Evolutionary conservation across 2,797 vertebrate genomes (phyloP).

Genomic region (Myripristis murdjan): DNA sequence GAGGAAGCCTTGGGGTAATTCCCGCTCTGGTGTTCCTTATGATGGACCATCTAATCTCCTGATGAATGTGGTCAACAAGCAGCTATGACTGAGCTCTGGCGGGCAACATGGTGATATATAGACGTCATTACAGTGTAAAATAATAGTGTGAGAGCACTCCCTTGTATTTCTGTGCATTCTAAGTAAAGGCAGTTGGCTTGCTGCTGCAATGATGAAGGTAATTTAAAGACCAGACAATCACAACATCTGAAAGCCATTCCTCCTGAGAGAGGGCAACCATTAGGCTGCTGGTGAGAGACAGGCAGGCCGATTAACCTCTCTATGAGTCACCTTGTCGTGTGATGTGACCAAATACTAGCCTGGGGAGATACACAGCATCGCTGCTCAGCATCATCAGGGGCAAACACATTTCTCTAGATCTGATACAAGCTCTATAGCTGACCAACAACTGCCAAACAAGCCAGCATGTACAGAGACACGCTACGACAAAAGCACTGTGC

Average conservation of each 20-base stretch:
- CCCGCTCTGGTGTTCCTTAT: constrained; percentile 32
- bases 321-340: constrained; percentile 48
- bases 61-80: constrained; percentile 49
- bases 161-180: background rate
- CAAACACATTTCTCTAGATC: background rate
- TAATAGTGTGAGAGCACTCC: background rate
- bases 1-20: constrained; percentile 51
- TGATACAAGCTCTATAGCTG: background rate
- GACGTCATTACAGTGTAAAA: constrained; percentile 16
- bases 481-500: constrained; percentile 39
- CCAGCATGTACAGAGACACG: background rate
- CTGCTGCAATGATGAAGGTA: constrained; percentile 25
- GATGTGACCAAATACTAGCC: constrained; percentile 11
- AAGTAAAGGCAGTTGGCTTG: constrained; percentile 5
- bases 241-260: constrained; percentile 34
- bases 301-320: constrained; percentile 51
- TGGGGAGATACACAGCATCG: constrained; percentile 9
- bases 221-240: constrained; percentile 47
- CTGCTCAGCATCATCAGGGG: background rate
- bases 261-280: constrained; percentile 19
- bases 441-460: background rate
- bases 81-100: constrained; percentile 39
- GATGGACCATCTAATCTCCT: constrained; percentile 41
- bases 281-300: constrained; percentile 45
- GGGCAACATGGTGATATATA: constrained; percentile 36